Evolutionary conservation across 2,888 invertebrate species (phyloP), one percentile per base, ranked within the genome.

Genomic region (Copidosoma aretas): DNA sequence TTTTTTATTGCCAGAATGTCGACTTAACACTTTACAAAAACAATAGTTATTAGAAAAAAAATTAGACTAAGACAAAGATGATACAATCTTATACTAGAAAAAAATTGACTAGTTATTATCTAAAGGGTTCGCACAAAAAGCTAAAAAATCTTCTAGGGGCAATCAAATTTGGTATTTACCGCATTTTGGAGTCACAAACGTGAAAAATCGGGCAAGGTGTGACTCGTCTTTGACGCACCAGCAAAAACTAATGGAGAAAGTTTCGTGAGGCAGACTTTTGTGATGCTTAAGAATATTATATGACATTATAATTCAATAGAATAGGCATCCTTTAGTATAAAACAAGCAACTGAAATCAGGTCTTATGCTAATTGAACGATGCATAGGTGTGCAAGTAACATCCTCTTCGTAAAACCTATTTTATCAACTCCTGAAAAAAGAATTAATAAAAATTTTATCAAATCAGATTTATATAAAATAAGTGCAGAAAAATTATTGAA

Each of bases 331-430:
- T 5, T 14, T 1, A 12, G 0, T 17, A 19, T 53, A 15, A 3
- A 22, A 1, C 15, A 62, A 12, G 61, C 21, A 2, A 53, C 41
- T 22, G 41, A 32, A 17, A 62, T 62, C 14, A 62, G 53, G 21
- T 2, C 15, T 12, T 10, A 17, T n/a, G 62, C 54, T 4, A 22
- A 62, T 43, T 62, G 62, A 41, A 43, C 53, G 3, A 62, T 62
- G 41, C 62, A 62, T 24, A 24, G 43, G 4, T 62, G 54, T 41
- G 54, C 41, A n/a, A 39, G 62, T 41, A 62, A 62, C 39, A 14
- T n/a, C 22, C 10, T 22, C 8, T 1, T 0, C 1, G 5, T 24
- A 17, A 17, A 24, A 19, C 49, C 32, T n/a, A n/a, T n/a, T n/a
- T n/a, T n/a, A n/a, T 8, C 32, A 5, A 32, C 8, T 1, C 1